These are phyloP conservation scores for Pygathrix nemaeus DNA, from an alignment of 2,113 vertebrate genomes.

Conservation along the genomic window DNA sequence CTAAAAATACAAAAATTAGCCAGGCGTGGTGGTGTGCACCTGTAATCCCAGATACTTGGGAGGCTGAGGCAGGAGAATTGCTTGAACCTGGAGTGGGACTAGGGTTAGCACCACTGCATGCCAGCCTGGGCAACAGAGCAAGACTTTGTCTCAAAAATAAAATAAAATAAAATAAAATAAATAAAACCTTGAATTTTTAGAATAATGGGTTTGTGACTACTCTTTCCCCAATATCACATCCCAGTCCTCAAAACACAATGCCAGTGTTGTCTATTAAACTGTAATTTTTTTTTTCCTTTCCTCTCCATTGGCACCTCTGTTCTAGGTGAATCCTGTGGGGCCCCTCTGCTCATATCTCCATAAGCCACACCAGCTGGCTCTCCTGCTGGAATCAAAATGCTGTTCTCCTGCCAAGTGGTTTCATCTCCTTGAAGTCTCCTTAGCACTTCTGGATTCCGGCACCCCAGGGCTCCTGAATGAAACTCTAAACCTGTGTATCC, in stretches of 20 bases:
- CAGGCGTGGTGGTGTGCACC: too few relatives aligned
- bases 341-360: neutral
- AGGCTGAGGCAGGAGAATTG: too few relatives aligned
- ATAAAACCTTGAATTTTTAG: neutral
- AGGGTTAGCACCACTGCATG: too few relatives aligned
- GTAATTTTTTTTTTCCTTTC: neutral
- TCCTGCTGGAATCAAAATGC: neutral
- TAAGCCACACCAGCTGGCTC: rapidly evolving
- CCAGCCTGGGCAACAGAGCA: too few relatives aligned
- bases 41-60: too few relatives aligned
- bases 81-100: too few relatives aligned
- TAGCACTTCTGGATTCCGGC: neutral
- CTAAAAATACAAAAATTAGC: too few relatives aligned
- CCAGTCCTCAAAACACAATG: neutral
- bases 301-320: neutral
- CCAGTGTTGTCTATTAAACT: neutral
- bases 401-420: neutral
- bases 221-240: neutral
- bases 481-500: neutral
- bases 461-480: neutral
- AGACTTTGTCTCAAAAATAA: too few relatives aligned
- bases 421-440: neutral
- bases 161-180: too few relatives aligned
- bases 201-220: neutral
- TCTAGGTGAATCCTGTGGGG: neutral